A percentile compares a stretch with the other conserved stretches of the same genome.
phyloP scores from a whole-genome alignment of 2,113 vertebrate genomes.

The Prunella fulvescens region DNA sequence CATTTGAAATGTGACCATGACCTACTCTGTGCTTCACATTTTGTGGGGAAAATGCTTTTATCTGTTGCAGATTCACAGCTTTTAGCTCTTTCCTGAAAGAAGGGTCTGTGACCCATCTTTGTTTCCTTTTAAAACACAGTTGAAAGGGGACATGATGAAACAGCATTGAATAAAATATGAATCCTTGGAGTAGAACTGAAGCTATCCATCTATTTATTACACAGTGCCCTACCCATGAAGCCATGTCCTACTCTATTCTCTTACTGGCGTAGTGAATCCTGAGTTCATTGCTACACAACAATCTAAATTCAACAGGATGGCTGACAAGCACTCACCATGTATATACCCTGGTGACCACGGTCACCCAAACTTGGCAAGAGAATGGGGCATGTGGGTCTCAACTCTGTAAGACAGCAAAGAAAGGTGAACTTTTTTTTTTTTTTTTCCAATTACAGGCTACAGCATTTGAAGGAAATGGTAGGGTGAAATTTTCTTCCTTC shows the following conservation, averaged over 20 bases:
- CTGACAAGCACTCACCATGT: background rate
- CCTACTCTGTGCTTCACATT: background rate
- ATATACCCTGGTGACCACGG: background rate
- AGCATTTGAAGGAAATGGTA: background rate
- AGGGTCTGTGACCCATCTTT: background rate
- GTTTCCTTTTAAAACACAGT: background rate
- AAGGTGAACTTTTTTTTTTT: background rate
- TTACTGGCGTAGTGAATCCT: background rate
- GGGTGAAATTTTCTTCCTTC: background rate
- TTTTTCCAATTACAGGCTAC: background rate
- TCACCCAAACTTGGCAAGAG: background rate
- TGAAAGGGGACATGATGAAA: slow-evolving; percentile 26
- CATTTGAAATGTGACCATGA: background rate
- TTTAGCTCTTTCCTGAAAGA: slow-evolving; percentile 22
- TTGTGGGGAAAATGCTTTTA: slow-evolving; percentile 22
- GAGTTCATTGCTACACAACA: background rate
- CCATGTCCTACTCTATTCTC: background rate
- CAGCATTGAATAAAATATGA: background rate
- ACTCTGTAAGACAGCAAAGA: background rate
- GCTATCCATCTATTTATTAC: background rate
- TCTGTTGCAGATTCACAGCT: background rate
- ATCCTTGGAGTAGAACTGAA: background rate
- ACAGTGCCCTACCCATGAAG: background rate
- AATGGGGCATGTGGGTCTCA: background rate
- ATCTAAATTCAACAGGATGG: background rate